Conservation (phyloP, 2,888 invertebrate species). For the Iselma pallidipennis region DNA sequence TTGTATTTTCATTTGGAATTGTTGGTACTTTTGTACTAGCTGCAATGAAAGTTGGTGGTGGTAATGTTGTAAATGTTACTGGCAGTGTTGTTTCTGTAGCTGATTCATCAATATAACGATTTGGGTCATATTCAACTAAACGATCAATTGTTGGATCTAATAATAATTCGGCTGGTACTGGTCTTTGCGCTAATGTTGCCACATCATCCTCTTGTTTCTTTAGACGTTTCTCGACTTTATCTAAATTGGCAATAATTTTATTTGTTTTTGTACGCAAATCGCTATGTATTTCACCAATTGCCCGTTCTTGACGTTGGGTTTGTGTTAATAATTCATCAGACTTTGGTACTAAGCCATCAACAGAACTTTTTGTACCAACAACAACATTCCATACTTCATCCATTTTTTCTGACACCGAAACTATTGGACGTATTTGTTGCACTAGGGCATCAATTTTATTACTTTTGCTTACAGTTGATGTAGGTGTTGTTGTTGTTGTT, state of each 20-base stretch:
- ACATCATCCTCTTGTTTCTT: constrained; percentile 87
- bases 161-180: constrained; percentile 73
- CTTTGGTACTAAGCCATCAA: constrained; percentile 83
- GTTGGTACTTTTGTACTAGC: constrained; percentile 22
- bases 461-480: constrained; percentile 62
- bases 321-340: constrained; percentile 84
- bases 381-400: constrained; percentile 91
- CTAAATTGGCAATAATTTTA: constrained; percentile 83
- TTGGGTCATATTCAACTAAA: constrained; percentile 77
- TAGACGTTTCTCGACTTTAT: constrained; percentile 80
- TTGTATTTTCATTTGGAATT: constrained; percentile 18
- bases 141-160: constrained; percentile 79
- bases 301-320: constrained; percentile 83
- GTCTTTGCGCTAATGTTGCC: constrained; percentile 75
- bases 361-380: constrained; percentile 85
- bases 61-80: constrained; percentile 50
- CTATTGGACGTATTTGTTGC: constrained; percentile 81
- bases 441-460: constrained; percentile 82
- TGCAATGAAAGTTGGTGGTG: constrained; percentile 53
- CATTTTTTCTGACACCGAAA: constrained; percentile 87
- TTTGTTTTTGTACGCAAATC: constrained; percentile 82
- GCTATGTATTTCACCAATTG: constrained; percentile 83
- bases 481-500: constrained; percentile 62
- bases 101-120: constrained; percentile 60
- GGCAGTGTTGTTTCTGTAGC: constrained; percentile 48